These are phyloP conservation scores for Carlito syrichta DNA, from an alignment of 2,113 vertebrate species.

Conservation along the genomic window DNA sequence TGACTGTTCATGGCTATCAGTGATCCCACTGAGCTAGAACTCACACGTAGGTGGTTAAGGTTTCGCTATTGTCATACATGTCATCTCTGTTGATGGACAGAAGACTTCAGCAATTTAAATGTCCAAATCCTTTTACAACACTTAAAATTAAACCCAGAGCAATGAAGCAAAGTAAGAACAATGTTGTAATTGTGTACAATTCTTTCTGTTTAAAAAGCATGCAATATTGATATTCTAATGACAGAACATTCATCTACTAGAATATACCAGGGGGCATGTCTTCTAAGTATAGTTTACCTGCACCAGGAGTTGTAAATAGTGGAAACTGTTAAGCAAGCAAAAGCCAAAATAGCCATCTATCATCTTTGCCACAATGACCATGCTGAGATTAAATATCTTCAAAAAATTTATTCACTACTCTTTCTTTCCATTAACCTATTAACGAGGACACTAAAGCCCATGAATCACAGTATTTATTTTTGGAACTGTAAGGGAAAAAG, in stretches of 20 bases:
- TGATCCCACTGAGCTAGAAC: background rate
- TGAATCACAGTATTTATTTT: slow-evolving; percentile 19
- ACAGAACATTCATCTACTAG: background rate
- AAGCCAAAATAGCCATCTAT: background rate
- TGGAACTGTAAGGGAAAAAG: slow-evolving; percentile 3
- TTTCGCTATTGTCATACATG: background rate
- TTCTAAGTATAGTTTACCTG: background rate
- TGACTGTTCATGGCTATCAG: background rate
- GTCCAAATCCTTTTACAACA: background rate
- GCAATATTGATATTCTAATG: background rate
- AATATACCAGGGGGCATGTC: background rate
- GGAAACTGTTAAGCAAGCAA: background rate
- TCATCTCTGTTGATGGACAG: background rate
- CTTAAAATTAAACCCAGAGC: slow-evolving; percentile 3
- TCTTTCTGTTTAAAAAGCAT: background rate
- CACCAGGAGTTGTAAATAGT: background rate
- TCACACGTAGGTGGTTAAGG: background rate
- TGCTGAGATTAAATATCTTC: background rate
- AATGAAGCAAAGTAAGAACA: slow-evolving; percentile 1
- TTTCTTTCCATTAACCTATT: slow-evolving; percentile 15
- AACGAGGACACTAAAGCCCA: background rate
- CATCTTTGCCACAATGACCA: background rate
- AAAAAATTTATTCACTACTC: background rate
- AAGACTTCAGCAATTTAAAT: background rate
- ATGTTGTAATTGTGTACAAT: background rate